Conservation (phyloP, 2,113 vertebrate species). For the Gila orcuttii region DNA sequence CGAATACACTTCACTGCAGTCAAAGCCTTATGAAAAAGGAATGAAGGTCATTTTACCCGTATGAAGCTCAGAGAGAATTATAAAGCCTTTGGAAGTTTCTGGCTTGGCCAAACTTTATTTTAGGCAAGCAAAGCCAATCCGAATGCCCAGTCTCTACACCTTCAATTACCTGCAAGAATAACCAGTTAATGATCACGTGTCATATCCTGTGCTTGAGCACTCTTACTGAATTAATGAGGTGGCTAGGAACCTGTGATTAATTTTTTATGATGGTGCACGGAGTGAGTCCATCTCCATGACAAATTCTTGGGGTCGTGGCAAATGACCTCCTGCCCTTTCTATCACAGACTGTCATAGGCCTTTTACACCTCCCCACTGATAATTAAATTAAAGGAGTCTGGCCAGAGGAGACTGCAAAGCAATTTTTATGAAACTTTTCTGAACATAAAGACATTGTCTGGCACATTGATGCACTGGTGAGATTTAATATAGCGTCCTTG, state of each 20-base stretch:
- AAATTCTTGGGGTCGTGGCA: conserved; percentile 19
- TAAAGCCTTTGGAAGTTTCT: neutral
- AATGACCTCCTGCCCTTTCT: conserved; percentile 32
- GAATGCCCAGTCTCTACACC: conserved; percentile 2
- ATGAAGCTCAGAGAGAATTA: neutral
- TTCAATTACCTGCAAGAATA: conserved; percentile 55
- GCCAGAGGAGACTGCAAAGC: neutral
- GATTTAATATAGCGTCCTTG: neutral
- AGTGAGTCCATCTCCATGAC: conserved; percentile 41
- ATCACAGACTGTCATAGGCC: conserved; percentile 16
- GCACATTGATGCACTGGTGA: neutral
- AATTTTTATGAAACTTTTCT: neutral
- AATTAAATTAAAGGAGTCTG: conserved; percentile 49
- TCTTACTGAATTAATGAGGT: conserved; percentile 50
- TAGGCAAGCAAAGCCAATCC: conserved; percentile 1
- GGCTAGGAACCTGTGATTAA: conserved; percentile 39
- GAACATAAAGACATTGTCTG: neutral
- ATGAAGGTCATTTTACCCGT: neutral
- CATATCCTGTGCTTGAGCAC: conserved; percentile 13
- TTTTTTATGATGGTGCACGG: conserved; percentile 38
- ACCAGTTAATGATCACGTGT: conserved; percentile 47
- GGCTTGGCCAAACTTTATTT: neutral
- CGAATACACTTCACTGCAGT: neutral
- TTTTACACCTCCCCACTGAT: conserved; percentile 32
- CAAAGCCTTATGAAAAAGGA: conserved; percentile 7